phyloP scores from a whole-genome alignment of 2,113 vertebrate species.

The Leptodactylus fuscus region DNA sequence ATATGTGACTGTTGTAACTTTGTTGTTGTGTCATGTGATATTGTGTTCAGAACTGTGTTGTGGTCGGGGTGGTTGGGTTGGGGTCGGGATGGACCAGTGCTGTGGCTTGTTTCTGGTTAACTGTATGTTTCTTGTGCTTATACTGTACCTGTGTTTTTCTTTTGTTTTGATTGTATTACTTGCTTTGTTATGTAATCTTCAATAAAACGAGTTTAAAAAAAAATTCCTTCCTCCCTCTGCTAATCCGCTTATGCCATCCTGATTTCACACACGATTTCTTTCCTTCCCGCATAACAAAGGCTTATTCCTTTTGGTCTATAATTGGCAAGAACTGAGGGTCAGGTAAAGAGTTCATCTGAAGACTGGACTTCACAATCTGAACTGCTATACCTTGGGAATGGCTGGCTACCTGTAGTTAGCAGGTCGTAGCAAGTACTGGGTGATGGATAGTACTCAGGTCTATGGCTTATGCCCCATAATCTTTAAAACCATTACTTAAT shows the following conservation, averaged over 20 bases:
- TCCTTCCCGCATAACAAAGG: neutral
- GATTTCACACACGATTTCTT: conserved; percentile 49
- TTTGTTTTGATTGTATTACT: too few species aligned
- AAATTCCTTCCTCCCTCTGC: neutral
- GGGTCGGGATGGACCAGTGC: too few species aligned
- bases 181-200: too few species aligned
- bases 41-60: too few species aligned
- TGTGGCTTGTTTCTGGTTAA: too few species aligned
- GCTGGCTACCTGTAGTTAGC: neutral
- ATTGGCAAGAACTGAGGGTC: conserved; percentile 25
- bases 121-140: too few species aligned
- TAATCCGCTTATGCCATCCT: conserved; percentile 46
- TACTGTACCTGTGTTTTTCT: too few species aligned
- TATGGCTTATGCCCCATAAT: neutral
- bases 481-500: neutral
- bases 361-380: neutral
- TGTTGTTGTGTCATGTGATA: too few species aligned
- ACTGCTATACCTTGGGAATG: neutral
- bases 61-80: too few species aligned
- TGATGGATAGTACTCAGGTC: too few species aligned
- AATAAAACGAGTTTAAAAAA: too few species aligned
- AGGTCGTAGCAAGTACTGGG: neutral
- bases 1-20: too few species aligned
- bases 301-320: conserved; percentile 17
- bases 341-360: conserved; percentile 5